Conservation (phyloP, 2,888 invertebrate species). For the Phaedon cochleariae region DNA sequence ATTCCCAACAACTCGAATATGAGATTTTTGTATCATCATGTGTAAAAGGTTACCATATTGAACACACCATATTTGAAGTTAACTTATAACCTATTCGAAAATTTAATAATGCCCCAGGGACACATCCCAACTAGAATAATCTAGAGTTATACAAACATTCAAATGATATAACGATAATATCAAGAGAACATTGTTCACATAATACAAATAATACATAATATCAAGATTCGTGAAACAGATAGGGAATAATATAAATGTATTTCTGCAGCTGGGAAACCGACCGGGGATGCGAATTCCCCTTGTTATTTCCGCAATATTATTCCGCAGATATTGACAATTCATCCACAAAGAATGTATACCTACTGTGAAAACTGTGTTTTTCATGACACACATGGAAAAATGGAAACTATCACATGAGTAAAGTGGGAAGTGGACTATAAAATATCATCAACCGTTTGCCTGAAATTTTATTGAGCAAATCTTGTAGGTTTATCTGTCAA, state of each 20-base stretch:
- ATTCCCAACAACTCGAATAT: too few species aligned
- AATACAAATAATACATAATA: background rate
- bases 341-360: background rate
- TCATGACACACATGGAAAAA: too few species aligned
- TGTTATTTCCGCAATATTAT: background rate
- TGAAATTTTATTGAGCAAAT: too few species aligned
- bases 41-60: too few species aligned
- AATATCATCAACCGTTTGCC: too few species aligned
- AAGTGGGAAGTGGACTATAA: too few species aligned
- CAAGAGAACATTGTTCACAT: background rate
- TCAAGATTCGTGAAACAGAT: background rate
- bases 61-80: too few species aligned
- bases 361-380: too few species aligned
- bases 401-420: too few species aligned
- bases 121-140: constrained; percentile 28
- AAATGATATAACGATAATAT: constrained; percentile 22
- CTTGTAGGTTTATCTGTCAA: too few species aligned
- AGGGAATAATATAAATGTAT: background rate
- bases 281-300: background rate
- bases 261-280: background rate
- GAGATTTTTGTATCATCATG: too few species aligned
- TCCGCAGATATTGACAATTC: background rate
- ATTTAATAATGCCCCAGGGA: constrained; percentile 30
- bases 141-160: constrained; percentile 29
- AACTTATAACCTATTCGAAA: constrained; percentile 22